phyloP scores from a whole-genome alignment of 2,797 vertebrate genomes.

The Pagetopsis macropterus region DNA sequence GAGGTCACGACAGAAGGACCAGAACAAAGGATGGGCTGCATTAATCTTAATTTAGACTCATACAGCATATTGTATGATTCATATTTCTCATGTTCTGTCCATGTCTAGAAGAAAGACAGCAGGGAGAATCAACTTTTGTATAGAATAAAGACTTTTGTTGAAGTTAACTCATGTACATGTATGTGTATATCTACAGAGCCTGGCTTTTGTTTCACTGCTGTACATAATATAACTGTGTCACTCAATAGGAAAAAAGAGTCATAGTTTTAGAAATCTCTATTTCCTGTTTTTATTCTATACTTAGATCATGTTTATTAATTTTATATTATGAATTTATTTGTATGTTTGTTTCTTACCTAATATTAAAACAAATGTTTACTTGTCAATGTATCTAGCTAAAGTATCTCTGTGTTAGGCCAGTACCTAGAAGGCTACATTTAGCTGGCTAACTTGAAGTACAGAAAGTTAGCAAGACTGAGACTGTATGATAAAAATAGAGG shows the following conservation, averaged over 20 bases:
- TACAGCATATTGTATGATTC: neutral
- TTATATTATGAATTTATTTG: neutral
- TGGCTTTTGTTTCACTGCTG: neutral
- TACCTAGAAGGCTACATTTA: neutral
- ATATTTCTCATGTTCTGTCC: neutral
- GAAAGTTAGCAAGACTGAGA: too few species aligned
- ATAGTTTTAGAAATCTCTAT: neutral
- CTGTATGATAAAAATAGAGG: too few species aligned
- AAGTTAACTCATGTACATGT: slow-evolving; percentile 15
- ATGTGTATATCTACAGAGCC: neutral
- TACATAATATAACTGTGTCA: neutral
- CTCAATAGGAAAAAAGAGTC: neutral
- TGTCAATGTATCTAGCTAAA: too few species aligned
- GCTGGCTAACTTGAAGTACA: neutral
- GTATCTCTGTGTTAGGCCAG: too few species aligned
- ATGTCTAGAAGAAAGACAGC: slow-evolving; percentile 10
- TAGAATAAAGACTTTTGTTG: slow-evolving; percentile 22
- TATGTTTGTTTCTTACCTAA: too few species aligned
- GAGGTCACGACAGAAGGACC: slow-evolving; percentile 67
- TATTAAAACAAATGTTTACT: too few species aligned
- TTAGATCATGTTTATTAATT: neutral
- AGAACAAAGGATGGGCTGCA: slow-evolving; percentile 72
- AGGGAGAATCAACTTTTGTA: slow-evolving; percentile 8
- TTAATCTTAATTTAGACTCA: slow-evolving; percentile 36
- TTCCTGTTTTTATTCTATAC: neutral